Evolutionary conservation across 2,797 vertebrate genomes (phyloP), one percentile per base, ranked within the genome.

Genomic region (Sebastes cheni): DNA sequence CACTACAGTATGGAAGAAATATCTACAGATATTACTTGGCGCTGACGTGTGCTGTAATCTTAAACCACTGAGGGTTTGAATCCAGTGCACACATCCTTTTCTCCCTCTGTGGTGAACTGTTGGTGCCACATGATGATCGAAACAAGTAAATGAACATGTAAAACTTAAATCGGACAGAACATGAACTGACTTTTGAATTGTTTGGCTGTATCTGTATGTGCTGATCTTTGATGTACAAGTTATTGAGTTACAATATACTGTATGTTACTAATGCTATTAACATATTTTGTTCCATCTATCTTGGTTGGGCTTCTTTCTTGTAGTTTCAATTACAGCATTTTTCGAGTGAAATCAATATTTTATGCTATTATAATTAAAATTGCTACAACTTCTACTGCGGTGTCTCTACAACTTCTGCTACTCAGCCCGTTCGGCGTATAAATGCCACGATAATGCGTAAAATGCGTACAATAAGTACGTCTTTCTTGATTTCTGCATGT

Each of bases 11-110:
- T 30, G 0, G 60, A 39, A 62, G 25, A 60, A 67, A 72, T 5
- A 52, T 36, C 46, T 42, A 4, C 46, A 54, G 32, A 55, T 66
- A n/a, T 36, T 32, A 39, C 55, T 71, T 52, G 25, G 59, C 64
- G 29, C 64, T 77, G 56, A 61, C 54, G 27, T 68, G 55, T 50
- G 46, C 30, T 75, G 61, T 69, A 71, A 50, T 71, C 68, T 66
- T 69, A 84, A 88, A 88, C 77, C 72, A 72, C 79, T 3, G 60
- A 76, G 56, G 71, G 70, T 76, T 75, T 75, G 76, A 82, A 81
- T 86, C 66, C 67, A 69, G 69, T 55, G 62, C 10, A n/a, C 80
- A 75, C 77, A 73, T 52, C 72, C 34, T 67, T 58, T 64, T 22
- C 54, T 80, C 32, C 52, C 25, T 58, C 75, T 65, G 66, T 22